Conservation (phyloP, 2,797 vertebrate genomes). For the Leptoclinus maculatus region DNA sequence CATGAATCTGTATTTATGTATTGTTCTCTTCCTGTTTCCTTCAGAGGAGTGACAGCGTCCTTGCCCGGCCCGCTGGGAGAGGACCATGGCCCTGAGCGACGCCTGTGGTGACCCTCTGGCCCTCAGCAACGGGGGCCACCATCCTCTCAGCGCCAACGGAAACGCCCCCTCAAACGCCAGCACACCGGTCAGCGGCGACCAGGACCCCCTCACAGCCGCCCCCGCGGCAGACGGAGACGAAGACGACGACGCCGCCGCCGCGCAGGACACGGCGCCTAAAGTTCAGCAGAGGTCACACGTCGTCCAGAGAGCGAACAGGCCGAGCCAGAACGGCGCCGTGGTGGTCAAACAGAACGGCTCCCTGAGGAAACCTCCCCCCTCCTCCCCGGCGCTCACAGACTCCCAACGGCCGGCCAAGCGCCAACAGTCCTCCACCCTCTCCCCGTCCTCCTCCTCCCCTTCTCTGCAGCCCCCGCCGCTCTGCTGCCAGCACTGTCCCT, state of each 20-base stretch:
- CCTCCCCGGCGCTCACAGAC: conserved; percentile 76
- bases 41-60: conserved; percentile 69
- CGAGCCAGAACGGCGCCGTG: conserved; percentile 83
- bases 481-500: conserved; percentile 89
- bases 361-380: conserved; percentile 76
- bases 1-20: neutral
- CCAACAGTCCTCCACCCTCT: conserved; percentile 42
- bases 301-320: conserved; percentile 45
- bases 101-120: conserved; percentile 77
- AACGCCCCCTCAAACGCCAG: conserved; percentile 29
- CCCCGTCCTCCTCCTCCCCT: conserved; percentile 36
- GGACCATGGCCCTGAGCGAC: conserved; percentile 89
- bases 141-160: conserved; percentile 55
- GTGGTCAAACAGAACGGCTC: conserved; percentile 86
- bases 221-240: conserved; percentile 39
- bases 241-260: conserved; percentile 55
- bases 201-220: conserved; percentile 48
- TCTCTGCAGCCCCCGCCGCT: conserved; percentile 55
- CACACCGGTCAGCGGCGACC: conserved; percentile 18
- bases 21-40: neutral
- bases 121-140: conserved; percentile 83
- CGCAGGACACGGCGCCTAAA: neutral
- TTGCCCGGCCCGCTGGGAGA: conserved; percentile 55
- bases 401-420: conserved; percentile 83
- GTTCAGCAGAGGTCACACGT: conserved; percentile 14